Percentiles rank a stretch among this genome's conserved stretches.
These are phyloP conservation scores for Entosphenus tridentatus DNA, from an alignment of 2,113 vertebrate genomes.

Conservation along the genomic window DNA sequence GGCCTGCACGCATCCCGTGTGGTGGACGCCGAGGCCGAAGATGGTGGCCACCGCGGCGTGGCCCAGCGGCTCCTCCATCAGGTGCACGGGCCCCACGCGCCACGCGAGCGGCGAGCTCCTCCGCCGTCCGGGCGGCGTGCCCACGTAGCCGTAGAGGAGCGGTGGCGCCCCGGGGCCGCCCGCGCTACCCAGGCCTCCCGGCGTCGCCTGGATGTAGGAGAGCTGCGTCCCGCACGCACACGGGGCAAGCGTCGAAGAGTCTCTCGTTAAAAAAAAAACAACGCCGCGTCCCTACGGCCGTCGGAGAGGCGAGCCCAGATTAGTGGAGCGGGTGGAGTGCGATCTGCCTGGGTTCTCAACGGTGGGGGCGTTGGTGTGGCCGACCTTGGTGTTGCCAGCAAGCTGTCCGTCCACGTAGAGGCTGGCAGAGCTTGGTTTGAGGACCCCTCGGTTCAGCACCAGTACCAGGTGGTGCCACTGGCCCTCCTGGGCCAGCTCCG, in stretches of 20 bases:
- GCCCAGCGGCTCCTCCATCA: conserved; percentile 79
- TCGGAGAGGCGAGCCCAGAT: too few relatives aligned
- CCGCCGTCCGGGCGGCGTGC: conserved; percentile 68
- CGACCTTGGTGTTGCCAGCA: conserved; percentile 73
- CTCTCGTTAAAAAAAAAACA: too few relatives aligned
- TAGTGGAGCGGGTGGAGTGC: too few relatives aligned
- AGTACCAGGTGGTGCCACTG: conserved; percentile 94
- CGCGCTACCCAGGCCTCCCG: conserved; percentile 30
- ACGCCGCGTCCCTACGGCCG: too few relatives aligned
- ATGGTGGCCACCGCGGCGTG: conserved; percentile 45
- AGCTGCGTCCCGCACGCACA: too few relatives aligned
- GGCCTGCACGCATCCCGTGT: conserved; percentile 73
- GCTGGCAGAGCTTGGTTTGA: conserved; percentile 81
- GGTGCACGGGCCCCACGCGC: conserved; percentile 74
- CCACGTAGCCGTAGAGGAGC: conserved; percentile 67
- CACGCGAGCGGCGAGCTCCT: conserved; percentile 63
- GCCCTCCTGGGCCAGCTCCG: conserved; percentile 64
- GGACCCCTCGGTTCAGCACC: conserved; percentile 97
- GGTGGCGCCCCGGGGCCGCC: conserved; percentile 69
- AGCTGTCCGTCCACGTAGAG: conserved; percentile 80
- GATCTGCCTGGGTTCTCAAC: too few relatives aligned
- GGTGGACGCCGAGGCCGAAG: conserved; percentile 76
- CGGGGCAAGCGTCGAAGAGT: too few relatives aligned
- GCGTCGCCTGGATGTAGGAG: too few relatives aligned
- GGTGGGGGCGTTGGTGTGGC: neutral